Base-by-base conservation (phyloP, 2,797 vertebrate genomes). In the Urosaurus nigricauda region DNA sequence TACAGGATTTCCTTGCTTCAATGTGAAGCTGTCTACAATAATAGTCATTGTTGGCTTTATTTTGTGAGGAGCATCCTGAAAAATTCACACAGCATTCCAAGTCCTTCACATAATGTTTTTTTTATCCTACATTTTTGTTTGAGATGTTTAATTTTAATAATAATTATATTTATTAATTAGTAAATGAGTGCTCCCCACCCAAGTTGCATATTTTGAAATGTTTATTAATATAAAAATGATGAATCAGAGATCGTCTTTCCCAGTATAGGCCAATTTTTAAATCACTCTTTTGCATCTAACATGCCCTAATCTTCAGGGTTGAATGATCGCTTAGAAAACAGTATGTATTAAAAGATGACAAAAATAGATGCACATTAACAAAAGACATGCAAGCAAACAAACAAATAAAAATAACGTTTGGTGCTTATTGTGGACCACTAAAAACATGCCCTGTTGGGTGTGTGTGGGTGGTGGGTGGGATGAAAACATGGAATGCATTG, bases 161-260 rank as follows among this genome's bases (percentile, higher is more conserved):
- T 89, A 86, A 78, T 84, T 94, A 90, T 92, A 87, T 82, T 92
- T 1, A 0, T 56, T 90, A 92, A 80, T 91, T 95, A 94, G 88
- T 93, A 93, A 95, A 94, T 2, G 58, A 78, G 19, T 68, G 5
- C 14, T 1, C 21, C 16, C 40, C 85, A 88, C 2, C 35, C 3
- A 77, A 81, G 83, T 56, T 93, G 82, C 90, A 0, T 90, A 65
- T 8, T 53, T n/a, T 79, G 77, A n/a, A 56, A 56, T 56, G 26
- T 71, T 29, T 21, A 16, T 53, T 40, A 29, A 82, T 79, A 74
- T 3, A 74, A 82, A 40, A 58, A 37, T 63, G 13, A 9, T 71
- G 71, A 14, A 43, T 29, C 35, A 82, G 60, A 63, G 13, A 26
- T 82, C 8, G 35, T 7, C 56, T 85, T 74, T 37, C 37, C 80